Base-by-base conservation (phyloP, 2,888 invertebrate species). In the Ectobius pallidus region DNA sequence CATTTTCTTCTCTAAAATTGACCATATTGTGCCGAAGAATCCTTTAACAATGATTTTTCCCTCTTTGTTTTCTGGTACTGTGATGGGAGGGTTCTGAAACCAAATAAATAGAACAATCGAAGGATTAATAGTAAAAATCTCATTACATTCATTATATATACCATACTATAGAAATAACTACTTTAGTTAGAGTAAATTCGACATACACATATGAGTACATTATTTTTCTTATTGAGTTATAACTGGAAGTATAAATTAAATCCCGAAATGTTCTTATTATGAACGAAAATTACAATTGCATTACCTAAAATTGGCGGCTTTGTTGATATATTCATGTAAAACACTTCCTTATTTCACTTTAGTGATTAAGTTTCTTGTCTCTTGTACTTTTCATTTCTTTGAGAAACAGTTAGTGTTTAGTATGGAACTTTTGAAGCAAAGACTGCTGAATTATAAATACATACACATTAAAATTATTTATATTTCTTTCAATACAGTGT, bases 41-140 rank as follows among this genome's bases (percentile, higher is more conserved):
- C 58, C 58, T n/a, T 25, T 16, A 30, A 58, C 3, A 30, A 14
- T 58, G 2, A 58, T 27, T 27, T 18, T n/a, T 14, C n/a, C 30
- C 2, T 58, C 32, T 1, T 1, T 58, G 6, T 16, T 30, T 58
- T 58, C 58, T n/a, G 30, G 16, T 30, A n/a, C 58, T 20, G 58
- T 58, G 3, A 58, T 58, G 11, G 58, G 58, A 14, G 58, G 58
- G n/a, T 58, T 58, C 58, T 58, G 32, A 16, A 58, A 58, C n/a
- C n/a, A n/a, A n/a, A 46, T 46, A 4, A n/a, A 9, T 39, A 39
- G 6, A 39, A 14, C 14, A 9, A 6, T 9, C 14, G 39, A 39
- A 39, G 39, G 39, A 39, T 9, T 39, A 14, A 6, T 39, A 9
- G 14, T 39, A 39, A 39, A 6, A 39, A 9, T 6, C 14, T 39